phyloP scores from a whole-genome alignment of 2,797 vertebrate species.

The Lacerta agilis region DNA sequence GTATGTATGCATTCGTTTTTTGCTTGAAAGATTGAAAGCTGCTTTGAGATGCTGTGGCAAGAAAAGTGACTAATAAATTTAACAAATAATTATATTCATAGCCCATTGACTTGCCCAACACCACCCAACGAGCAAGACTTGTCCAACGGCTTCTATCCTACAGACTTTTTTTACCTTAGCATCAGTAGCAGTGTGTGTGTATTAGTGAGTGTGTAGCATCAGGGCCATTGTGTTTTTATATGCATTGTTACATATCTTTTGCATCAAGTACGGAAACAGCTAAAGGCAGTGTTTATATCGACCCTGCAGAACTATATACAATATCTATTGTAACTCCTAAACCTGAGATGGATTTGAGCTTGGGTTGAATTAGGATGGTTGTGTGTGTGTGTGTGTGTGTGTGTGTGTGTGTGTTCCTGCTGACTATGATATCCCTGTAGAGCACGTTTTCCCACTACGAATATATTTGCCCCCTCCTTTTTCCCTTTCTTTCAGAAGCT shows the following conservation, averaged over 20 bases:
- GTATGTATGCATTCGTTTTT: too few relatives aligned
- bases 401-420: constrained; percentile 59
- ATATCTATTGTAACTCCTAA: constrained; percentile 72
- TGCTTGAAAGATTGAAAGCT: too few relatives aligned
- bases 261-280: constrained; percentile 65
- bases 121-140: neutral
- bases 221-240: neutral
- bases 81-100: too few relatives aligned
- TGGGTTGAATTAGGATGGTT: constrained; percentile 65
- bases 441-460: constrained; percentile 78
- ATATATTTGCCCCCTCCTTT: constrained; percentile 75
- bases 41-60: too few relatives aligned
- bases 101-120: neutral
- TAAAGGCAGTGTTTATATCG: constrained; percentile 66
- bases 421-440: constrained; percentile 76
- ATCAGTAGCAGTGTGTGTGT: too few relatives aligned
- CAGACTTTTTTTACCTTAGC: neutral
- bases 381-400: constrained; percentile 38
- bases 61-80: too few relatives aligned
- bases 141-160: neutral
- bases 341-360: constrained; percentile 69
- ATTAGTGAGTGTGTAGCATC: neutral
- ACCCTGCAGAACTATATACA: constrained; percentile 56
- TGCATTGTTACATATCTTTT: neutral
- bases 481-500: constrained; percentile 72